A percentile compares a stretch with the other conserved stretches of the same genome.
phyloP scores from a whole-genome alignment of 2,888 invertebrate genomes.

The Archips xylosteana region DNA sequence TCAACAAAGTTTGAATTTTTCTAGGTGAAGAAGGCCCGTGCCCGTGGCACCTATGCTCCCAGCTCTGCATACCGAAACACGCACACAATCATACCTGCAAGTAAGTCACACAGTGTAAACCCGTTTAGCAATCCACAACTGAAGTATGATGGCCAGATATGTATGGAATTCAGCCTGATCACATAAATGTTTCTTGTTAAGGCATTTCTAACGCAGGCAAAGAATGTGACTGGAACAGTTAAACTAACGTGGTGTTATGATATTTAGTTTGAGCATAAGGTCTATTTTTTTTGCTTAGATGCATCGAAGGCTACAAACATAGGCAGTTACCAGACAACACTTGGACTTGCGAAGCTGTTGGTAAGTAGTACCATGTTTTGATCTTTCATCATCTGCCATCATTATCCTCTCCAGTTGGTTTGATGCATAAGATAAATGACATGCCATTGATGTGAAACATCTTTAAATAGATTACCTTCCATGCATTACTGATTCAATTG shows the following conservation, averaged over 20 bases:
- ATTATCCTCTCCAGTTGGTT: no score
- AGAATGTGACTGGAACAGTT: no score
- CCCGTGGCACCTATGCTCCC: constrained; percentile 91
- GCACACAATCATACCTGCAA: constrained; percentile 73
- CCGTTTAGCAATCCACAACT: no score
- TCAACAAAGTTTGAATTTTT: not conserved
- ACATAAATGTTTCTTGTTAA: no score
- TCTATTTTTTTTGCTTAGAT: constrained; percentile 81
- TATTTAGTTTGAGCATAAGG: not conserved
- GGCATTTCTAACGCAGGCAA: no score
- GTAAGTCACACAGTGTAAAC: constrained; percentile 54
- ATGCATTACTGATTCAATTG: no score
- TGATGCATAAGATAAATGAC: no score
- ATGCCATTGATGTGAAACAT: no score
- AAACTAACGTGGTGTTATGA: no score
- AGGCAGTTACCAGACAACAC: constrained; percentile 70
- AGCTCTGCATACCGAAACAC: constrained; percentile 88
- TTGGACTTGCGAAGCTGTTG: constrained; percentile 84
- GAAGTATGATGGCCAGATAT: no score
- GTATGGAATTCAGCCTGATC: no score
- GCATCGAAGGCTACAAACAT: constrained; percentile 87
- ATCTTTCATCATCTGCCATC: not conserved
- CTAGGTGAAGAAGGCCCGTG: constrained; percentile 71
- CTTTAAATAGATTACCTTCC: no score
- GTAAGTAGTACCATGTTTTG: constrained; percentile 49